phyloP scores from a whole-genome alignment of 1,140 invertebrate genomes.

The Papilio polyxenes region DNA sequence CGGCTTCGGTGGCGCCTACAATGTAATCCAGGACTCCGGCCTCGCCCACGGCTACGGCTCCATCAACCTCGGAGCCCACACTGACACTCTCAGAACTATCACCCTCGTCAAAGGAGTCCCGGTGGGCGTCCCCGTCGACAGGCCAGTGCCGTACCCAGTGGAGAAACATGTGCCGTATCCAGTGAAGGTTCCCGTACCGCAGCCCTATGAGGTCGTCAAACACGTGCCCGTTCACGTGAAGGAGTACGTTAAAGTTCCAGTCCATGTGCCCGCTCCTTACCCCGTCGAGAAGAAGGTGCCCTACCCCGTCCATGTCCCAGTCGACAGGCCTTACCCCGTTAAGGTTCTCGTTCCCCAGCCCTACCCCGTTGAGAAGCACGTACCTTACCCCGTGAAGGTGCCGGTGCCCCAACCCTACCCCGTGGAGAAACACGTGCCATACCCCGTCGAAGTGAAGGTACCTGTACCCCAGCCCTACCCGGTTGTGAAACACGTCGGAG shows the following conservation, averaged over 20 bases:
- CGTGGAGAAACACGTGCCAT: slow-evolving; percentile 84
- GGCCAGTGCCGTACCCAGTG: slow-evolving; percentile 83
- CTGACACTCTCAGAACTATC: slow-evolving; percentile 86
- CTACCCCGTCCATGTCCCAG: slow-evolving; percentile 84
- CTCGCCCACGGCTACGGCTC: slow-evolving; percentile 69
- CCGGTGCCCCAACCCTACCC: slow-evolving; percentile 84
- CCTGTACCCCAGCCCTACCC: slow-evolving; percentile 83
- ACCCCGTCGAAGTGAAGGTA: slow-evolving; percentile 82
- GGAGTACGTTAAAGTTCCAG: slow-evolving; percentile 84
- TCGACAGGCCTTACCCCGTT: slow-evolving; percentile 84
- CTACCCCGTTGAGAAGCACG: slow-evolving; percentile 85
- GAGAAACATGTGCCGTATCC: slow-evolving; percentile 84
- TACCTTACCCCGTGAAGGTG: slow-evolving; percentile 84
- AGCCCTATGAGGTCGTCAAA: slow-evolving; percentile 84
- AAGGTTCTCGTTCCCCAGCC: slow-evolving; percentile 85
- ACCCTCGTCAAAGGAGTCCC: slow-evolving; percentile 86
- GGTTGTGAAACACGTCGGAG: slow-evolving; percentile 80
- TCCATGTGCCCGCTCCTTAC: slow-evolving; percentile 82
- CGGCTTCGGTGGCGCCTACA: slow-evolving; percentile 82
- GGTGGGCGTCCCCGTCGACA: slow-evolving; percentile 84
- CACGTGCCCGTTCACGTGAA: slow-evolving; percentile 82
- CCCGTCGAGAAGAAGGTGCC: slow-evolving; percentile 83
- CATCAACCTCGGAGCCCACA: slow-evolving; percentile 78
- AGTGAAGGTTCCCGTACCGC: slow-evolving; percentile 83
- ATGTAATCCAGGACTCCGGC: slow-evolving; percentile 79